A percentile compares a stretch with the other conserved stretches of the same genome.
These are phyloP conservation scores for Mormyrus iriodes DNA, from an alignment of 2,113 vertebrate genomes.

Conservation along the genomic window DNA sequence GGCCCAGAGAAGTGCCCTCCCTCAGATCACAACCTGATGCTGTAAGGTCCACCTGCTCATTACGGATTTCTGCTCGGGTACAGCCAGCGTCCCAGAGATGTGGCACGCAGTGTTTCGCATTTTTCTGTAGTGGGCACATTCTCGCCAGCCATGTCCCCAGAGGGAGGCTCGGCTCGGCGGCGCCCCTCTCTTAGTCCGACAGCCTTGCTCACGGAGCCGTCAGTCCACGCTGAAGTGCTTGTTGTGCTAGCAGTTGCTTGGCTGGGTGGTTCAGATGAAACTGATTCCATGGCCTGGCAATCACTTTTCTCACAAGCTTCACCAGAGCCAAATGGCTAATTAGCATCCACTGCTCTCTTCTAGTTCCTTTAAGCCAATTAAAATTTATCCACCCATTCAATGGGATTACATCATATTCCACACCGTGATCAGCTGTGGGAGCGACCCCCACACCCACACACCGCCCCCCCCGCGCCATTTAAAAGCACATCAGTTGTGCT, in stretches of 20 bases:
- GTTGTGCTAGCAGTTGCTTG: not conserved
- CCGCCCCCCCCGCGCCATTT: not conserved
- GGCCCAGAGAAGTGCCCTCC: not conserved
- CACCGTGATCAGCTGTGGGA: not conserved
- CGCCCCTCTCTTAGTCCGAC: not conserved
- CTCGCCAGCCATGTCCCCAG: not conserved
- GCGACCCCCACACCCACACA: not conserved
- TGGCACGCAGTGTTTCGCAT: not conserved
- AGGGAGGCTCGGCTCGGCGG: not conserved
- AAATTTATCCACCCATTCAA: not conserved
- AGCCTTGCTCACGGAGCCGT: not conserved
- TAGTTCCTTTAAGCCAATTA: not conserved
- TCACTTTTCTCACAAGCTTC: not conserved
- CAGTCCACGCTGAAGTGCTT: not conserved
- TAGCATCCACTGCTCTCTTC: not conserved
- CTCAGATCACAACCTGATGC: not conserved
- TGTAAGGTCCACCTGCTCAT: not conserved
- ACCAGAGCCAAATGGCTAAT: not conserved
- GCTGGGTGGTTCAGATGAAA: not conserved
- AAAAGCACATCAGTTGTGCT: not conserved
- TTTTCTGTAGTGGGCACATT: not conserved
- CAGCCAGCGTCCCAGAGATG: not conserved
- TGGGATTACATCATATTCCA: not conserved
- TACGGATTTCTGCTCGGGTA: not conserved
- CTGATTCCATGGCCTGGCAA: not conserved